Evolutionary conservation across 2,113 vertebrate species (phyloP).

Genomic region (Phyllostomus discolor): DNA sequence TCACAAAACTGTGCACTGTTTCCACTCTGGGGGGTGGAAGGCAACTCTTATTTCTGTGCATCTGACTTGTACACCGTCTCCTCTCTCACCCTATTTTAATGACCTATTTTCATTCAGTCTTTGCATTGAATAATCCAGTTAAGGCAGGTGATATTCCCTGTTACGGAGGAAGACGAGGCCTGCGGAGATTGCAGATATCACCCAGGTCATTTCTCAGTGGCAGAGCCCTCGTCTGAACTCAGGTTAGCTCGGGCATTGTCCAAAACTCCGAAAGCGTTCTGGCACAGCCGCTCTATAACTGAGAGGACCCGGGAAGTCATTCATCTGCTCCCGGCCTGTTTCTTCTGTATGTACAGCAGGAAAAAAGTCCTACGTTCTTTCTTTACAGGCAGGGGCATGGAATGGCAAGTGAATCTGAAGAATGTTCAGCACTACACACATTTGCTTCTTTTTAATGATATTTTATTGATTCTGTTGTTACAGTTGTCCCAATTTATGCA

Average conservation of each 20-base stretch:
- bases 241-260: background rate
- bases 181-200: background rate
- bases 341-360: background rate
- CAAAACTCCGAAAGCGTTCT: background rate
- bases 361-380: background rate
- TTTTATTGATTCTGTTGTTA: too few relatives aligned
- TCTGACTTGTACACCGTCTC: background rate
- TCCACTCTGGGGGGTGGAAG: background rate
- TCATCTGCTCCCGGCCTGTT: background rate
- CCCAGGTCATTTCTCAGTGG: background rate
- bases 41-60: slow-evolving; percentile 2
- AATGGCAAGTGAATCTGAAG: background rate
- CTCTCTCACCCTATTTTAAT: background rate
- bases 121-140: background rate
- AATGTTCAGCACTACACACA: background rate
- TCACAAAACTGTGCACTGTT: slow-evolving; percentile 3
- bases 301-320: background rate
- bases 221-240: background rate
- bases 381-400: background rate
- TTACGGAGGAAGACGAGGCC: background rate
- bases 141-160: background rate
- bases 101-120: background rate
- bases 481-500: too few relatives aligned
- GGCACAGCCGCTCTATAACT: background rate
- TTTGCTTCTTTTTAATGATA: too few relatives aligned